Conservation (phyloP, 2,888 invertebrate genomes). For the Hermaeophaga mercurialis region DNA sequence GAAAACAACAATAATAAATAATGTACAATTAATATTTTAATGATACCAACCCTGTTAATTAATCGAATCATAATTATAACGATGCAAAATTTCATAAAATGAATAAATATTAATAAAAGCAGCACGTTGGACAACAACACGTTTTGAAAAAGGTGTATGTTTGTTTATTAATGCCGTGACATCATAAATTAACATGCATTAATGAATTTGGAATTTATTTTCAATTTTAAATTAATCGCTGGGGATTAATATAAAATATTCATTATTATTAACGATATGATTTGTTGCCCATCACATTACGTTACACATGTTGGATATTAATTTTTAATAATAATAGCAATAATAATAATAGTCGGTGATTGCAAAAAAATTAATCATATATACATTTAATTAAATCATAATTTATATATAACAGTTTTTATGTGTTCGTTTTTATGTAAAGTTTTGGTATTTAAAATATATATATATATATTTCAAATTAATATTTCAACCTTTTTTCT, state of each 20-base stretch:
- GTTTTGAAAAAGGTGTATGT: conserved; percentile 2
- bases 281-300: not conserved
- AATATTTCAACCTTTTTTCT: too few relatives aligned
- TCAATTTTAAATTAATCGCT: conserved; percentile 4
- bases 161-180: not conserved
- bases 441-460: too few relatives aligned
- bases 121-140: not conserved
- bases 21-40: too few relatives aligned
- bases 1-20: too few relatives aligned
- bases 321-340: not conserved
- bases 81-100: not conserved
- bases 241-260: not conserved
- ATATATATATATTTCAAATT: too few relatives aligned
- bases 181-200: not conserved
- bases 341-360: too few relatives aligned
- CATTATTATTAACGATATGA: not conserved
- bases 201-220: not conserved
- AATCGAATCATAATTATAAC: not conserved
- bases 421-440: too few relatives aligned
- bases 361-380: too few relatives aligned
- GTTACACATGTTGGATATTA: not conserved
- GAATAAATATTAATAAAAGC: not conserved
- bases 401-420: too few relatives aligned
- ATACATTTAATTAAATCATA: too few relatives aligned
- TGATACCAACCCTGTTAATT: not conserved